These are phyloP conservation scores for Daktulosphaira vitifoliae DNA, from an alignment of 1,140 invertebrate species.

Conservation along the genomic window DNA sequence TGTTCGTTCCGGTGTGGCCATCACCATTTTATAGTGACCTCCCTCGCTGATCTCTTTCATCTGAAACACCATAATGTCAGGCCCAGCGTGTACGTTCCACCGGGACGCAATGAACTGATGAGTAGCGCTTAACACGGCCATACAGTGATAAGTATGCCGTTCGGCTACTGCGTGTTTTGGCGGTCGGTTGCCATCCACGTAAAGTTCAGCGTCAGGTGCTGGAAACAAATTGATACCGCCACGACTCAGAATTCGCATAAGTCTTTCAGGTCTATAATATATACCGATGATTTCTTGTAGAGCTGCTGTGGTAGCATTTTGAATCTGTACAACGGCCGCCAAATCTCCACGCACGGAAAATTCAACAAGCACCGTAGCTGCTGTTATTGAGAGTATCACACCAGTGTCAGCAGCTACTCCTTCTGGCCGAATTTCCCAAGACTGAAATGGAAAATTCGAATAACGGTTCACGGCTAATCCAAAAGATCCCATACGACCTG, in stretches of 20 bases:
- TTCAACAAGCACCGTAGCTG: slow-evolving; percentile 59
- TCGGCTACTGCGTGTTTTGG: slow-evolving; percentile 68
- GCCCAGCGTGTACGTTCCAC: slow-evolving; percentile 65
- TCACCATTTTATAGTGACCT: slow-evolving; percentile 45
- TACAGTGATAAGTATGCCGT: slow-evolving; percentile 70
- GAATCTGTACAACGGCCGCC: slow-evolving; percentile 50
- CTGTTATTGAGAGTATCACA: slow-evolving; percentile 54
- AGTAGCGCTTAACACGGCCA: slow-evolving; percentile 63
- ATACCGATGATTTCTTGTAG: slow-evolving; percentile 50
- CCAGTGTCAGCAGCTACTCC: slow-evolving; percentile 46
- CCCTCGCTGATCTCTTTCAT: slow-evolving; percentile 58
- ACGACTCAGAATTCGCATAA: slow-evolving; percentile 60
- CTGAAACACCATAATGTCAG: slow-evolving; percentile 61
- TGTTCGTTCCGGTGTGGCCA: slow-evolving; percentile 55
- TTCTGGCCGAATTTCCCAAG: slow-evolving; percentile 71
- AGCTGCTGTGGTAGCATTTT: slow-evolving; percentile 49
- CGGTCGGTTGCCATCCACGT: slow-evolving; percentile 60
- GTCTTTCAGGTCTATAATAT: slow-evolving; percentile 47
- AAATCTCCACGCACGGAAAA: slow-evolving; percentile 49
- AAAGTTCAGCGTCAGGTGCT: slow-evolving; percentile 69
- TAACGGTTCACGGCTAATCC: slow-evolving; percentile 64
- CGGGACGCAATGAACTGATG: slow-evolving; percentile 82
- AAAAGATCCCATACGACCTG: slow-evolving; percentile 62
- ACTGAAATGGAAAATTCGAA: slow-evolving; percentile 73
- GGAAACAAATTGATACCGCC: slow-evolving; percentile 87